A percentile compares a stretch with the other conserved stretches of the same genome.
Conservation (phyloP, 2,797 vertebrate genomes). For the Muscicapa striata region DNA sequence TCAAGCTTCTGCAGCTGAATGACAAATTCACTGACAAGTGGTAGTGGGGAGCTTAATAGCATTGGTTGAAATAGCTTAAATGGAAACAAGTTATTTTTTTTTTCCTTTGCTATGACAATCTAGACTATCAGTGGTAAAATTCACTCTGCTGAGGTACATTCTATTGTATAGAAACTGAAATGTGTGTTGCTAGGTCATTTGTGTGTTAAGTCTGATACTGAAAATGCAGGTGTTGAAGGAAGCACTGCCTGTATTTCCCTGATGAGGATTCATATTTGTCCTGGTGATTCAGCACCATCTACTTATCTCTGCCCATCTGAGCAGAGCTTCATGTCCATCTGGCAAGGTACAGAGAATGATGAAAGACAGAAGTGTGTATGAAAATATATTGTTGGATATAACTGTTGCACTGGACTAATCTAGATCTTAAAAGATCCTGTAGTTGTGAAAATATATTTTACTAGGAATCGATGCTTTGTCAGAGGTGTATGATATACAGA, state of each 20-base stretch:
- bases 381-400: not conserved
- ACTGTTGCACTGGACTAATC: not conserved
- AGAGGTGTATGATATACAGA: not conserved
- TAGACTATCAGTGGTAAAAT: not conserved
- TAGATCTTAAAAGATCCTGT: not conserved
- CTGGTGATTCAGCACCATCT: not conserved
- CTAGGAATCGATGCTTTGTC: not conserved
- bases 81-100: not conserved
- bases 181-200: not conserved
- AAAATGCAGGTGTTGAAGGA: not conserved
- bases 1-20: not conserved
- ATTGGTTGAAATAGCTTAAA: not conserved
- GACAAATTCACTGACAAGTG: not conserved
- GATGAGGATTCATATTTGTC: not conserved
- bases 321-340: not conserved
- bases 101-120: not conserved
- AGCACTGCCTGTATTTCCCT: not conserved
- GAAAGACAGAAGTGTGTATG: not conserved
- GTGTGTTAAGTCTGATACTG: not conserved
- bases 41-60: not conserved
- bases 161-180: not conserved
- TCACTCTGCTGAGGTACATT: not conserved
- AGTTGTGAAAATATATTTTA: not conserved
- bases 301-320: not conserved
- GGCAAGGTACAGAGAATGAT: not conserved